Evolutionary conservation across 92 coral and sea anemone genomes (phyloP), one percentile per base, ranked within the genome.

Genomic region (Zoanthus gigantus): DNA sequence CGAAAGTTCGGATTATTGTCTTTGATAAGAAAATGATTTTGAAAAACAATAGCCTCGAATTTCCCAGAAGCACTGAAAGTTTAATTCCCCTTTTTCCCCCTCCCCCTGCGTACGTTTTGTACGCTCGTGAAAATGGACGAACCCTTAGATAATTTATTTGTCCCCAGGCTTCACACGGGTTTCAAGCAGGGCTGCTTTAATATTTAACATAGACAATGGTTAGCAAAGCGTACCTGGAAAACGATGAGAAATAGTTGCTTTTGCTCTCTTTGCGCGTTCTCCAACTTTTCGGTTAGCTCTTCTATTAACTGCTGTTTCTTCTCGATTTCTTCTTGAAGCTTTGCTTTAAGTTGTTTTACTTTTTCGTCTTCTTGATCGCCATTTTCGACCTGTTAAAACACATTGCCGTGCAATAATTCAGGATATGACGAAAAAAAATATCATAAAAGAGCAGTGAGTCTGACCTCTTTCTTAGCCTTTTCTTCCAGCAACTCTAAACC

Each of bases 201-300:
- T 31, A 17, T 28, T 9, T 13, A n/a, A 31, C 2, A 10, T 8
- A 44, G 56, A 42, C 2, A 31, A 17, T 13, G 15, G 16, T 30
- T 8, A 71, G 47, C 16, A 9, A 12, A 11, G 32, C 86, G 78
- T 34, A 92, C 99, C 97, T 97, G 99, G 89, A 97, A 95, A 45
- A 95, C 91, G 29, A 97, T 92, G 29, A 97, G 93, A 74, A 96
- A 97, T 13, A 95, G 89, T 71, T 97, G 98, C 69, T 97, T 97
- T 80, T 97, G 98, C 71, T 91, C 91, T 76, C 94, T 83, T 79
- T 97, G 97, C 4, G 92, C 96, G 72, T 92, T 91, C 74, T 95
- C 99, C 57, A 94, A 91, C 88, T 94, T 88, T 73, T 97, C 98
- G 7, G 94, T 82, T n/a, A 92, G 82, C 88, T 94, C 90, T 37